Evolutionary conservation across 2,888 invertebrate genomes (phyloP), one percentile per base, ranked within the genome.

Genomic region (Phoenoteleia sp.): DNA sequence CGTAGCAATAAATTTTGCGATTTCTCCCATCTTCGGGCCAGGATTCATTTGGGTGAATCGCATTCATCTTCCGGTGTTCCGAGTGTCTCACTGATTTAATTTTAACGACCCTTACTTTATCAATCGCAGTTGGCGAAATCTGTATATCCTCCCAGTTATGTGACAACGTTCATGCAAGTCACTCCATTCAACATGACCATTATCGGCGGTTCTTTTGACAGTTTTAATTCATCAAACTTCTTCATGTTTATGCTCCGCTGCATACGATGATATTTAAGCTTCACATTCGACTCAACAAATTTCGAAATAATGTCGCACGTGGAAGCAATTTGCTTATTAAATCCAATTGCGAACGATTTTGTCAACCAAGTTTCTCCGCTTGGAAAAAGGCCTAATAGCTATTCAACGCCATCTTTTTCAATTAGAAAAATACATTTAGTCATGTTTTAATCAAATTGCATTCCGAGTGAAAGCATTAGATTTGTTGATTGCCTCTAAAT

Each of bases 101-200:
- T 66, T 75, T 56, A 75, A 75, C 75, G 56, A 45, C 47, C 54
- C 75, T 75, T 56, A 19, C 60, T 56, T 71, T 71, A 56, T 58
- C 58, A 72, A 62, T 62, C 45, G 62, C n/a, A 33, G 56, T 45
- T 75, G 71, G 62, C 54, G 47, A 54, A 72, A 71, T 72, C 80
- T 39, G 64, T 47, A 66, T 47, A 64, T 80, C 66, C 71, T 71
- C 56, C 66, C 64, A 80, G 72, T 80, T 80, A 80, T 56, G 56
- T 58, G 80, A 71, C 80, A 79, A 71, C 45, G 25, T 39, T 64
- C 72, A n/a, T 72, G 64, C 80, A 72, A 72, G 71, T 72, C 72
- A 80, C 21, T 49, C 5, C 47, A 60, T 36, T 58, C 36, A 47
- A 36, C 47, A 15, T 1, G 29, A 19, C 25, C 36, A 49, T 74